Base-by-base conservation (phyloP, 2,888 invertebrate genomes). In the Dolichopus griseipennis region DNA sequence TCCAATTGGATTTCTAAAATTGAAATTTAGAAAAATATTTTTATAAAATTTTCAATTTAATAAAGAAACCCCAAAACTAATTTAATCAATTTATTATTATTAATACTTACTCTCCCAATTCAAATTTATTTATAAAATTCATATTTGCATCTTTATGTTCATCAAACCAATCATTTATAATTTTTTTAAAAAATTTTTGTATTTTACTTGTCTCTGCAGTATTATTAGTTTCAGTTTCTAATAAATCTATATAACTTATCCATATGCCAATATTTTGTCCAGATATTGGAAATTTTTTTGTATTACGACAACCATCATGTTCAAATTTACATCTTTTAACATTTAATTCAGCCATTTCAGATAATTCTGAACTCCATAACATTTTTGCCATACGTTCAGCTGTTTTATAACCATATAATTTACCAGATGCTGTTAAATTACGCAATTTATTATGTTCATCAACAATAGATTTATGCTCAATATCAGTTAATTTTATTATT, bases 241-340 rank as follows among this genome's bases (percentile, higher is more conserved):
- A 27, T 27, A 27, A 27, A 27, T 27, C 27, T 27, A 5, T 27
- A 1, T 10, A 6, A 1, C 65, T 66, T 8, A 66, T 63, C 41
- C 67, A 65, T 20, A 67, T 62, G 5, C 63, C 69, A 63, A 71
- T 71, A 67, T 74, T 74, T 66, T 74, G 74, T 61, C 74, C 74
- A 43, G 71, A 72, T 61, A 66, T 70, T 10, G 27, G 67, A 65
- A 69, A 73, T 15, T 69, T 67, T 2, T 20, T 69, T 66, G 73
- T 74, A 69, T 73, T 73, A 9, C 71, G 69, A 61, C 74, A 74
- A 5, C 27, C 9, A 66, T 73, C 74, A 37, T 73, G 73, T 12
- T 64, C 67, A 9, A 69, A 66, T 18, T 66, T 64, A 63, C 74
- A 74, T 1, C 67, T 64, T 66, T 71, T 72, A 1, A 71, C 72